Percentiles rank a stretch among this genome's conserved stretches.
Conservation (phyloP, 2,888 invertebrate species). For the Caenorhabditis sp. region DNA sequence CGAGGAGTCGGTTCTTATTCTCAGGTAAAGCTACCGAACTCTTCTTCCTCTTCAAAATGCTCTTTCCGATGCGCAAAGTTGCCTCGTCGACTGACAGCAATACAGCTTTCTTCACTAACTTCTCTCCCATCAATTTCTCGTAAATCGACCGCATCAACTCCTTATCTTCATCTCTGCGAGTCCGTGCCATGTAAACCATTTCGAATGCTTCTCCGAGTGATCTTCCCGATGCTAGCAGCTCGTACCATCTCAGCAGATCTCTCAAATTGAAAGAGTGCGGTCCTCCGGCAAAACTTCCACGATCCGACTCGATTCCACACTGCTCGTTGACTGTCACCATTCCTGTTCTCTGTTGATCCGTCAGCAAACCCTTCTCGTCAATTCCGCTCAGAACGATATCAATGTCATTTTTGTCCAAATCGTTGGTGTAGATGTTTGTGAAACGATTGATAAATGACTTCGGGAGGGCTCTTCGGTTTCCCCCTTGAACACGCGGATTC, state of each 20-base stretch:
- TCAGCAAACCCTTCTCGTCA: conserved; percentile 53
- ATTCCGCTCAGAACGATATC: conserved; percentile 66
- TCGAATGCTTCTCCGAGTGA: conserved; percentile 86
- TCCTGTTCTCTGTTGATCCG: conserved; percentile 37
- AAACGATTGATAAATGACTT: conserved; percentile 98
- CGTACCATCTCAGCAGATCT: conserved; percentile 95
- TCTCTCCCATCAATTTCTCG: conserved; percentile 52
- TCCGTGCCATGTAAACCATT: conserved; percentile 91
- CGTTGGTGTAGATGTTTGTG: conserved; percentile 87
- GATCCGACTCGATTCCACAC: conserved; percentile 47
- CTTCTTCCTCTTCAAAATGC: conserved; percentile 26
- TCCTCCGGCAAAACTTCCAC: conserved; percentile 86
- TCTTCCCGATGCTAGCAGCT: conserved; percentile 83
- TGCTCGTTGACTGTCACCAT: conserved; percentile 64
- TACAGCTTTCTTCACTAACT: conserved; percentile 41
- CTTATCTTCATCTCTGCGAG: conserved; percentile 90
- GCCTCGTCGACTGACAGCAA: conserved; percentile 49
- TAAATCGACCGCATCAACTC: conserved; percentile 84
- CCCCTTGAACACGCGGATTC: conserved; percentile 96
- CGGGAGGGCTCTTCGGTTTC: conserved; percentile 95
- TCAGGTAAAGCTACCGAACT: not conserved
- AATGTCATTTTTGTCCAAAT: conserved; percentile 73
- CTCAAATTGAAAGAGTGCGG: conserved; percentile 98
- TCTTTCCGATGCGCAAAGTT: conserved; percentile 60
- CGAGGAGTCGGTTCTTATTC: conserved; percentile 78